Evolutionary conservation across 2,888 invertebrate genomes (phyloP).

Genomic region (Callimorpha dominula): DNA sequence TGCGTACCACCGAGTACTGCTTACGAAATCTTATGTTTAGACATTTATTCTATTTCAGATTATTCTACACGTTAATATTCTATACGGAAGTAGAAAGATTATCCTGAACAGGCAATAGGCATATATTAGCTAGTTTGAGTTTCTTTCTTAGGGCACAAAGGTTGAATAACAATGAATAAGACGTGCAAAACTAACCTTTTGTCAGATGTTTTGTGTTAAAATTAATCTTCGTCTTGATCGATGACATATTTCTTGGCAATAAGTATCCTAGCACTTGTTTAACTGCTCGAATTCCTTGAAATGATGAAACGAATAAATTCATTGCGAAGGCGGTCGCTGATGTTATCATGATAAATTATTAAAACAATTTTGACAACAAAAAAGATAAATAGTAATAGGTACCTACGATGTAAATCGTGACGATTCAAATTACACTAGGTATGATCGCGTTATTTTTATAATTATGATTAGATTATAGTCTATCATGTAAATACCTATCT

Average conservation of each 20-base stretch:
- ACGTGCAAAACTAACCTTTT: constrained; percentile 65
- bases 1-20: neutral
- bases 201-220: constrained; percentile 75
- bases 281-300: constrained; percentile 56
- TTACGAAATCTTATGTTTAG: neutral
- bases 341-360: constrained; percentile 4
- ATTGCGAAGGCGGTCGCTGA: constrained; percentile 4
- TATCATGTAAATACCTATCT: neutral
- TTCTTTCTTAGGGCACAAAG: neutral
- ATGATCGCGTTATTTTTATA: neutral
- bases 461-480: neutral
- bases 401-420: neutral
- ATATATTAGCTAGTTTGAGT: neutral
- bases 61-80: no score
- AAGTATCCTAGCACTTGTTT: constrained; percentile 65
- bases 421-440: neutral
- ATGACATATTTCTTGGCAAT: constrained; percentile 46
- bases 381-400: neutral
- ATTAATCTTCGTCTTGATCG: constrained; percentile 60
- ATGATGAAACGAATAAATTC: constrained; percentile 18
- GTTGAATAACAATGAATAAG: neutral
- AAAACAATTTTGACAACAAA: constrained; percentile 1
- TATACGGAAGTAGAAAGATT: neutral
- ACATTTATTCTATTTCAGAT: neutral
- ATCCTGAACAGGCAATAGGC: neutral